Evolutionary conservation across 2,888 invertebrate genomes (phyloP), one percentile per base, ranked within the genome.

Genomic region (Patella depressa): DNA sequence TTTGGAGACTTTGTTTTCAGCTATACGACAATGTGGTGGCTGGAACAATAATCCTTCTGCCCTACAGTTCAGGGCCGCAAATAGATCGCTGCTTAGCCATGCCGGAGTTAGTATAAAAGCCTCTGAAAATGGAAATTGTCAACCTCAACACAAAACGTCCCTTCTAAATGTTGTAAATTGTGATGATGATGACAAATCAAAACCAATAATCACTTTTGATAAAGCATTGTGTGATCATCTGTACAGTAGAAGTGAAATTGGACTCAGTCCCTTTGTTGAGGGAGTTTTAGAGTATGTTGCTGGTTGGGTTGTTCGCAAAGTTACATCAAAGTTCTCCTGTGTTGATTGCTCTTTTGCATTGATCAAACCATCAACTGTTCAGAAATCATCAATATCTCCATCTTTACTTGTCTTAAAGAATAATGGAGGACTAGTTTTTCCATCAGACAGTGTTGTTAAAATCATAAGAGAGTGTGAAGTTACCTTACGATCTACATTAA

Each of bases 1-100:
- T 57, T 57, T 76, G 17, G 76, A 76, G 29, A 72, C 71, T 11
- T 54, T 71, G 14, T 76, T 72, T 45, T 55, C 71, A 55, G 29
- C 71, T 2, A 72, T 76, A 14, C 53, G 76, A 9, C 24, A 54
- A 3, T 45, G 34, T 34, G n/a, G 29, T 71, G 76, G 76, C 14
- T 55, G 72, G 72, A 76, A 76, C 57, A 72, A 76, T 29, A 76
- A 71, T 24, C 72, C 76, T 29, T 55, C 76, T 14, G 29, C 57
- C 15, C 29, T 76, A 15, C 71, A 76, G 57, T 76, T 76, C 34
- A 19, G 72, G 45, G 54, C 71, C 55, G 53, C 76, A 24, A 14
- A 71, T 11, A n/a, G 76, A 4, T 45, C 69, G 15, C 55, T 76
- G 55, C 55, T 76, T 15, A 57, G 57, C 3, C 57, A 57, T 57